These are phyloP conservation scores for Plectus sambesii DNA, from an alignment of 1,140 invertebrate genomes.

Conservation along the genomic window DNA sequence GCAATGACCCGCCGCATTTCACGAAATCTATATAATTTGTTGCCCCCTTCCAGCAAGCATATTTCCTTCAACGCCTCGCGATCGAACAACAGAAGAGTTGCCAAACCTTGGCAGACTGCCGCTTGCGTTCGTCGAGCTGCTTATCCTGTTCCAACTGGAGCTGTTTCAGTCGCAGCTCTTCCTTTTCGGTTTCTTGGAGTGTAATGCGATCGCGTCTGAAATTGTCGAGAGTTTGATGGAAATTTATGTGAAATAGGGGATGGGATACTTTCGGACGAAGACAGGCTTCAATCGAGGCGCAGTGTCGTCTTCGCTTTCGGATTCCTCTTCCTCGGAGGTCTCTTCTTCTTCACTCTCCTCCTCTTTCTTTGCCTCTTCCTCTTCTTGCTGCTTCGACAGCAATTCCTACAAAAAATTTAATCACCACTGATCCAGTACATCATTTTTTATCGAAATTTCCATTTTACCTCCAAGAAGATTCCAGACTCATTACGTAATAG, in stretches of 20 bases:
- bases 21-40: too few relatives aligned
- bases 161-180: conserved; percentile 70
- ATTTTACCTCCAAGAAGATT: conserved; percentile 16
- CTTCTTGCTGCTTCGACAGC: conserved; percentile 61
- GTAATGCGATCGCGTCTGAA: conserved; percentile 72
- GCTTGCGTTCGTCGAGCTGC: conserved; percentile 66
- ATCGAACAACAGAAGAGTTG: too few relatives aligned
- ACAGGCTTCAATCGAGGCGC: conserved; percentile 83
- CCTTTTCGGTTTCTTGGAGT: conserved; percentile 80
- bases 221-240: conserved; percentile 73
- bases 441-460: conserved; percentile 13
- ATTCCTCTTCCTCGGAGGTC: conserved; percentile 62
- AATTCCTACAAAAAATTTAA: conserved; percentile 48
- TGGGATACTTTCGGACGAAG: conserved; percentile 70
- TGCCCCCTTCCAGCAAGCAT: too few relatives aligned
- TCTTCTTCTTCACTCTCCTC: conserved; percentile 62
- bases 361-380: conserved; percentile 50
- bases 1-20: too few relatives aligned
- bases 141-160: conserved; percentile 64
- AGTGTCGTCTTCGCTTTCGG: conserved; percentile 62
- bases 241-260: conserved; percentile 55
- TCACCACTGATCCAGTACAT: background rate
- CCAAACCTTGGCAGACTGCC: conserved; percentile 64
- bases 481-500: conserved; percentile 11
- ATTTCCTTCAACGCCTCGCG: too few relatives aligned